Base-by-base conservation (phyloP, 2,113 vertebrate species). In the Gavialis gangeticus region DNA sequence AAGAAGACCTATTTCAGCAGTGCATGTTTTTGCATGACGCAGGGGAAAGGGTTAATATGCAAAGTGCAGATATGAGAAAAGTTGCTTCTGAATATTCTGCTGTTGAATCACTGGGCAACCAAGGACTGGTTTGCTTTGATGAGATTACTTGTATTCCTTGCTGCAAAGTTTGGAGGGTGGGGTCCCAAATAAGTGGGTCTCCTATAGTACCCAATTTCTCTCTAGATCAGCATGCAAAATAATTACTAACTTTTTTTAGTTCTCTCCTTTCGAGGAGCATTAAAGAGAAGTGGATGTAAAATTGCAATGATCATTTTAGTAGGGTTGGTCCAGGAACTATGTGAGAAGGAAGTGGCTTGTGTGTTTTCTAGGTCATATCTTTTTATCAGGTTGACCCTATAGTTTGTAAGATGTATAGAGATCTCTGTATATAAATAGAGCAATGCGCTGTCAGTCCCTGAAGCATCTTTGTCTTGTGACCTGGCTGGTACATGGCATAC, bases 261-360 rank as follows among this genome's bases (percentile, higher is more conserved):
- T 86, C 55, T 56, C 81, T 34, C n/a, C n/a, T 67, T 75, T 86
- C 78, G 60, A 64, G 60, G 59, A 79, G 25, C 54, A 37, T 88
- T 91, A 94, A 55, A 87, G 60, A 85, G 79, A 84, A 56, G 21
- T n/a, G 63, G 89, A 63, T 60, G 84, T 60, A 88, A 79, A 93
- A 75, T 30, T 92, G 54, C 24, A 58, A 46, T 90, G 75, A 71
- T 84, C 81, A 78, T 75, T 64, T 66, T 28, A 17, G 75, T 85
- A 92, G 58, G 60, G 30, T 86, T 46, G 46, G 46, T 46, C 46
- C 46, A 46, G 46, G 46, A 46, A 46, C 46, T 46, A 46, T 46
- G 46, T 46, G 46, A 46, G 46, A 46, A 46, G 46, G 7, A 46
- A 46, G 46, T 46, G 46, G 46, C 9, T 46, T 46, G 7, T 46